Percentiles rank a stretch among this genome's conserved stretches.
phyloP scores from a whole-genome alignment of 2,888 invertebrate species.

The Himalopsyche japonica region DNA sequence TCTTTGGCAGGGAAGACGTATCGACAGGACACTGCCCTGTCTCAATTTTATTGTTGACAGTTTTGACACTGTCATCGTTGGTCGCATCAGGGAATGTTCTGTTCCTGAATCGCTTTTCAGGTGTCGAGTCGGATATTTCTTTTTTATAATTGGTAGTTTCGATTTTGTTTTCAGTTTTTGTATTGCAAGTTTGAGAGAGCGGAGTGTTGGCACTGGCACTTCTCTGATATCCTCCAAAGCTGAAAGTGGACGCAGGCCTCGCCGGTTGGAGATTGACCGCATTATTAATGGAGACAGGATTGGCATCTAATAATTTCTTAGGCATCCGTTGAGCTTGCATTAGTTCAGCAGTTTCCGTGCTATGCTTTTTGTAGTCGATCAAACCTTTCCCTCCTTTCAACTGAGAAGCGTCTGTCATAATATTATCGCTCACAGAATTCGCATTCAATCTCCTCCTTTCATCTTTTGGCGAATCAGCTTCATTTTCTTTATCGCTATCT shows the following conservation, averaged over 20 bases:
- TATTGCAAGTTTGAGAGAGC: conserved; percentile 9
- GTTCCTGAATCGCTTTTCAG: conserved; percentile 56
- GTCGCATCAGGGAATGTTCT: conserved; percentile 58
- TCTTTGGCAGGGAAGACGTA: conserved; percentile 49
- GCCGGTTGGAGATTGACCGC: conserved; percentile 48
- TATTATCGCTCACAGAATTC: not conserved
- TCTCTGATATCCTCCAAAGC: conserved; percentile 54
- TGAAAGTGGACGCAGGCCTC: conserved; percentile 56
- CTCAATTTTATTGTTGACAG: conserved; percentile 50
- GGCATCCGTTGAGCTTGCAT: conserved; percentile 41
- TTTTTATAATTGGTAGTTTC: conserved; percentile 59
- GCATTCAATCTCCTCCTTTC: conserved; percentile 47
- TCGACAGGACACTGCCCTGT: conserved; percentile 55
- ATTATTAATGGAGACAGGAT: conserved; percentile 44
- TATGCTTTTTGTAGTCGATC: conserved; percentile 38
- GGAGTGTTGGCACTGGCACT: conserved; percentile 51
- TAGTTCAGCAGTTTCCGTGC: conserved; percentile 43
- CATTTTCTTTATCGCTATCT: conserved; percentile 77
- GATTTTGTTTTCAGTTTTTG: conserved; percentile 44
- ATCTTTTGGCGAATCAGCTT: conserved; percentile 55
- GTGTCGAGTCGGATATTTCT: conserved; percentile 58
- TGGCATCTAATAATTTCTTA: conserved; percentile 31
- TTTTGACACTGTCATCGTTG: conserved; percentile 54
- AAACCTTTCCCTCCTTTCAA: conserved; percentile 32
- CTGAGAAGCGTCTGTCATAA: conserved; percentile 7